phyloP scores from a whole-genome alignment of 2,888 invertebrate genomes.

The Eubasilissa splendida region DNA sequence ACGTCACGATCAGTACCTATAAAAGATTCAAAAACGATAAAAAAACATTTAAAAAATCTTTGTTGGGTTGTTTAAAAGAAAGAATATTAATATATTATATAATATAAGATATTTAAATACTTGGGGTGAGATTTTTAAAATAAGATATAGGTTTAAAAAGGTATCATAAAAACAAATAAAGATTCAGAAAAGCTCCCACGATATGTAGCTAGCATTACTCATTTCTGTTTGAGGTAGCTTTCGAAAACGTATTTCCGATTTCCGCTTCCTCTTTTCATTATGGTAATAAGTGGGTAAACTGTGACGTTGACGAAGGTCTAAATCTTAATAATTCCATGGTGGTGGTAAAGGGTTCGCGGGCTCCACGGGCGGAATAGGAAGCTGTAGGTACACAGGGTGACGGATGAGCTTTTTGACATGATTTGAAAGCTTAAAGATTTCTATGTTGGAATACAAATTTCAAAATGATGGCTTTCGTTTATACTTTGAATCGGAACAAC shows the following conservation, averaged over 20 bases:
- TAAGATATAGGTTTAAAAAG: not conserved
- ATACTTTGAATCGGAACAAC: no score
- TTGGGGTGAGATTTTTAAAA: no score
- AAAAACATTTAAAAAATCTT: no score
- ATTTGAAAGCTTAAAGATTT: slow-evolving; percentile 29
- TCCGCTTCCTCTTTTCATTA: slow-evolving; percentile 54
- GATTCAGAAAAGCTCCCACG: slow-evolving; percentile 4
- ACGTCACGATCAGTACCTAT: no score
- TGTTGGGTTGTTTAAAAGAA: no score
- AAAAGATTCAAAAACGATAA: no score
- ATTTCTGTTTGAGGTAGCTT: slow-evolving; percentile 33
- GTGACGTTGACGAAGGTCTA: slow-evolving; percentile 58
- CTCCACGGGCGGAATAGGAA: slow-evolving; percentile 34
- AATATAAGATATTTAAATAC: no score
- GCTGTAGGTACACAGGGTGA: slow-evolving; percentile 41
- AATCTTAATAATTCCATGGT: slow-evolving; percentile 40
- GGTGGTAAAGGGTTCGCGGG: slow-evolving; percentile 22
- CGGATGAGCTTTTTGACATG: slow-evolving; percentile 52
- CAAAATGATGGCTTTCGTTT: no score
- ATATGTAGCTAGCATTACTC: slow-evolving; percentile 24
- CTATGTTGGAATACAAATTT: no score
- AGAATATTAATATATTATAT: no score
- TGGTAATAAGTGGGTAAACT: slow-evolving; percentile 54
- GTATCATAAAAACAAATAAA: not conserved
- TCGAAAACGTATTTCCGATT: slow-evolving; percentile 54